A percentile compares a stretch with the other conserved stretches of the same genome.
phyloP scores from a whole-genome alignment of 2,113 vertebrate genomes.

The Oreochromis tanganicae region DNA sequence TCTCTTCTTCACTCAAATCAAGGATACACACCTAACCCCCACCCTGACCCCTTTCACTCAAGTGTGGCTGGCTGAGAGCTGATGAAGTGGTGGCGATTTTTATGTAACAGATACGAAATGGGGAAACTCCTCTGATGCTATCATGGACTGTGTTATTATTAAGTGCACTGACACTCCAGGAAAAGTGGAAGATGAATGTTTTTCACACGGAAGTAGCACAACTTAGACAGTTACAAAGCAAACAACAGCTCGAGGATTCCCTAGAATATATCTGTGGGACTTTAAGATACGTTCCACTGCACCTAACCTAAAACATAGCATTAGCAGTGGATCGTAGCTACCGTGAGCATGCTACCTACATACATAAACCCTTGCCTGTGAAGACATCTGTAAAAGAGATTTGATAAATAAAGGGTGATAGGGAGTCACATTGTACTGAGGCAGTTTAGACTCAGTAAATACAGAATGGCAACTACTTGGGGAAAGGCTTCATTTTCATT shows the following conservation, averaged over 20 bases:
- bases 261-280: background rate
- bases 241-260: background rate
- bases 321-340: background rate
- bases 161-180: conserved; percentile 30
- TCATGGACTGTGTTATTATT: conserved; percentile 58
- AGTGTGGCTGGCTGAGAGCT: conserved; percentile 29
- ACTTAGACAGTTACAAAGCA: background rate
- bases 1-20: conserved; percentile 11
- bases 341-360: background rate
- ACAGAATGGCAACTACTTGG: conserved; percentile 3
- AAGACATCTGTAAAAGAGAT: background rate
- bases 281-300: background rate
- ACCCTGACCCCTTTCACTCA: conserved; percentile 2
- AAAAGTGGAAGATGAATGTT: conserved; percentile 9
- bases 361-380: background rate
- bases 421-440: background rate
- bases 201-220: background rate
- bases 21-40: conserved; percentile 3
- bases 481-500: conserved; percentile 27
- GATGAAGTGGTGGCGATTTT: conserved; percentile 54
- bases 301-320: background rate
- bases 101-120: conserved; percentile 47
- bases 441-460: background rate
- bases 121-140: conserved; percentile 49
- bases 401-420: background rate